Percentiles rank a stretch among this genome's conserved stretches.
These are phyloP conservation scores for Patella caerulea DNA, from an alignment of 2,888 invertebrate genomes.

Conservation along the genomic window DNA sequence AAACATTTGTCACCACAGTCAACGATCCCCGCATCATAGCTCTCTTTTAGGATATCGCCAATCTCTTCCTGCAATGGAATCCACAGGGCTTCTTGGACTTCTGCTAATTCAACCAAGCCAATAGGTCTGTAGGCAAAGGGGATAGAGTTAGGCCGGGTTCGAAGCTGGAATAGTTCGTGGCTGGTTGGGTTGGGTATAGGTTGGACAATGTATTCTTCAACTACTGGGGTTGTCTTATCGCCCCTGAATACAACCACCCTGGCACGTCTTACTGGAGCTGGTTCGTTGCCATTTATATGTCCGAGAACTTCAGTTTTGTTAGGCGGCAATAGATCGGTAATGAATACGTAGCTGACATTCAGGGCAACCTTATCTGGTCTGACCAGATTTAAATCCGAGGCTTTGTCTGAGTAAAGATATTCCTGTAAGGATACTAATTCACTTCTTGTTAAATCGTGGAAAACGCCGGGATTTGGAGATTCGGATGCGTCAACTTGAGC, in stretches of 20 bases:
- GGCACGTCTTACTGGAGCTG: constrained; percentile 44
- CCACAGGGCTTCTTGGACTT: constrained; percentile 24
- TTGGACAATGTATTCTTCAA: constrained; percentile 54
- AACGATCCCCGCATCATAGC: constrained; percentile 48
- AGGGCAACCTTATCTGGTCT: constrained; percentile 20
- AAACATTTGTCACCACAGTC: constrained; percentile 49
- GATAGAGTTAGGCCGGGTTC: constrained; percentile 33
- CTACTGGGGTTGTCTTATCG: constrained; percentile 39
- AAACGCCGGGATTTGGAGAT: constrained; percentile 42
- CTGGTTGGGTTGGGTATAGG: constrained; percentile 48
- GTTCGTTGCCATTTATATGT: constrained; percentile 34
- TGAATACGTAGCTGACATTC: constrained; percentile 38
- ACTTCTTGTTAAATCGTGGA: constrained; percentile 44
- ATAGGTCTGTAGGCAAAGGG: constrained; percentile 49
- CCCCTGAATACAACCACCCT: constrained; percentile 52
- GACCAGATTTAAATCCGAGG: constrained; percentile 36
- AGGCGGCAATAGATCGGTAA: constrained; percentile 45
- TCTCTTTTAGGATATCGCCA: constrained; percentile 49
- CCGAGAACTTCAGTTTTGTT: constrained; percentile 39
- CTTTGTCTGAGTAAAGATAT: constrained; percentile 32
- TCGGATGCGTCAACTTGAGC: constrained; percentile 36
- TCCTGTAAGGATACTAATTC: constrained; percentile 38
- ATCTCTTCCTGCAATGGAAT: constrained; percentile 33
- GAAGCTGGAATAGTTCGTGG: constrained; percentile 31
- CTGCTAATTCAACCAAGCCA: constrained; percentile 41